Conservation (phyloP, 1,140 invertebrate species). For the Drosophila novamexicana region DNA sequence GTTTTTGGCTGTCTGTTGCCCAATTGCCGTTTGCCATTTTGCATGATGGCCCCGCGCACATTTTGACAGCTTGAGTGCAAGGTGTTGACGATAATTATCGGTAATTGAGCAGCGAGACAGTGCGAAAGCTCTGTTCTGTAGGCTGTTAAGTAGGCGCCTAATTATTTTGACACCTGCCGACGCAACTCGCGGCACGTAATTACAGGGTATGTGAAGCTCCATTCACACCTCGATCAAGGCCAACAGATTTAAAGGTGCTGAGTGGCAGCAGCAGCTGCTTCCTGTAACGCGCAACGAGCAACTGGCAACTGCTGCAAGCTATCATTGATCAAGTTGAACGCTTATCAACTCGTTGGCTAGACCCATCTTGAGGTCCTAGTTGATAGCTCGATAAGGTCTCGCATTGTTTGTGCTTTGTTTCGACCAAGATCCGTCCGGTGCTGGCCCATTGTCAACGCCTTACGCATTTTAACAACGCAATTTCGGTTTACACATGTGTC, state of each 20-base stretch:
- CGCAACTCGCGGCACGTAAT: constrained; percentile 57
- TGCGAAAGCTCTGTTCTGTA: constrained; percentile 43
- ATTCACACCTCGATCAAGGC: constrained; percentile 65
- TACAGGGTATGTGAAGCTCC: constrained; percentile 61
- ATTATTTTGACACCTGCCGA: constrained; percentile 81
- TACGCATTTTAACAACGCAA: constrained; percentile 77
- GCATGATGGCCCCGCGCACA: constrained; percentile 75
- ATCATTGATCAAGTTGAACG: constrained; percentile 30
- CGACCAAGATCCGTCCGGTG: not conserved
- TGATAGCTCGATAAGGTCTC: constrained; percentile 56
- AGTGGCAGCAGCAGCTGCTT: constrained; percentile 47
- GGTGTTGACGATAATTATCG: constrained; percentile 81
- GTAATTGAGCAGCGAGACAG: constrained; percentile 57
- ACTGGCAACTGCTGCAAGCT: constrained; percentile 43
- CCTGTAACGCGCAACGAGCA: constrained; percentile 20
- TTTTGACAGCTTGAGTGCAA: constrained; percentile 76
- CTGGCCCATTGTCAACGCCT: constrained; percentile 74
- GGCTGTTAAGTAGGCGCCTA: constrained; percentile 74
- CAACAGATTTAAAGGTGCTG: constrained; percentile 60
- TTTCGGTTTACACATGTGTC: constrained; percentile 73
- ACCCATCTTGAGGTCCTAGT: constrained; percentile 43
- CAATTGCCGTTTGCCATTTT: constrained; percentile 74
- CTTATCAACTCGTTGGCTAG: constrained; percentile 60
- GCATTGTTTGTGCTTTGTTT: constrained; percentile 53
- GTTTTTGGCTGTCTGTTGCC: constrained; percentile 63